A percentile compares a stretch with the other conserved stretches of the same genome.
phyloP scores from a whole-genome alignment of 2,888 invertebrate species.

The Melitaea athalia region DNA sequence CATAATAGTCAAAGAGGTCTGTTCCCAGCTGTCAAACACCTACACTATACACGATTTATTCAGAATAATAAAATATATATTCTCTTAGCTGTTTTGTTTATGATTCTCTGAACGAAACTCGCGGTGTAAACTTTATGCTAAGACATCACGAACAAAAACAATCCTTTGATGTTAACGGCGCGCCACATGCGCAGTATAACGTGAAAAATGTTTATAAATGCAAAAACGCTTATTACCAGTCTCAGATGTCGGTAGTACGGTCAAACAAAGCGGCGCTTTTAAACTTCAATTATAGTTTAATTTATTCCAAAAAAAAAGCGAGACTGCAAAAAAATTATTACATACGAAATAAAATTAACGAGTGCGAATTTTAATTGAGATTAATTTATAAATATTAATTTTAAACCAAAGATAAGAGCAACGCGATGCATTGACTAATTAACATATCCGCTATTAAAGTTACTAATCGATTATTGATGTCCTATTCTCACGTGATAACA shows the following conservation, averaged over 20 bases:
- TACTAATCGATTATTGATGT: neutral
- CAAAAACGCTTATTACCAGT: conserved; percentile 9
- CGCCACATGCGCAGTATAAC: conserved; percentile 28
- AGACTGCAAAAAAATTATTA: neutral
- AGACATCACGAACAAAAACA: conserved; percentile 29
- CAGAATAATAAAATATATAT: neutral
- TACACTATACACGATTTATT: neutral
- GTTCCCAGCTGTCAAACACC: no score
- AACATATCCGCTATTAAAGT: neutral
- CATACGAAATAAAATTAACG: neutral
- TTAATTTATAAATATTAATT: conserved; percentile 3
- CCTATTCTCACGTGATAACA: conserved; percentile 12
- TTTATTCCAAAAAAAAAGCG: conserved; percentile 4
- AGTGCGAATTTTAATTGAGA: conserved; percentile 3
- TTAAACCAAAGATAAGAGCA: conserved; percentile 4
- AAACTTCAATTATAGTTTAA: neutral
- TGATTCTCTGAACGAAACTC: conserved; percentile 5
- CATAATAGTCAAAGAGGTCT: no score
- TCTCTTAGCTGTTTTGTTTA: conserved; percentile 3
- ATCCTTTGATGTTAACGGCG: conserved; percentile 55
- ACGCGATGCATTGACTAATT: neutral
- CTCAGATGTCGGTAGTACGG: neutral
- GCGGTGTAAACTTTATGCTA: neutral
- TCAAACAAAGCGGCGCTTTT: conserved; percentile 6
- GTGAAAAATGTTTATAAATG: conserved; percentile 26